Evolutionary conservation across 2,797 vertebrate species (phyloP), one percentile per base, ranked within the genome.

Genomic region (Vultur gryphus): DNA sequence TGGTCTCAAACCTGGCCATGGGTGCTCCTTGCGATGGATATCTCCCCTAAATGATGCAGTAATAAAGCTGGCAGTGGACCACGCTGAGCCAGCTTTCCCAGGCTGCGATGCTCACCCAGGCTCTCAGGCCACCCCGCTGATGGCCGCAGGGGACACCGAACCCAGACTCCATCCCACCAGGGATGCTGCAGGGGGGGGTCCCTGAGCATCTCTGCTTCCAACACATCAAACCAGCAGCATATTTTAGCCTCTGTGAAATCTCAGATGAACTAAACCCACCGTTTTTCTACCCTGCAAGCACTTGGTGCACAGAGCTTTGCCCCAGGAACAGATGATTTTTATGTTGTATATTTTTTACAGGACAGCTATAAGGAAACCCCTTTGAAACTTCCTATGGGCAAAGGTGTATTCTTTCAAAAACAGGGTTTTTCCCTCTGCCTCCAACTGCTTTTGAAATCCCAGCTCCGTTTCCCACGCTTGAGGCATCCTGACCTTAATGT

Each of bases 231-330:
- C 11, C 35, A 44, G 8, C 11, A 48, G 25, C 41, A 17, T 20
- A 17, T 23, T 81, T 91, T 31, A 48, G 11, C 43, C 43, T 62
- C 81, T 73, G 13, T 15, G 28, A 66, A 69, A 61, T 5, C 46
- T 54, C 65, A 58, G 0, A 77, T 70, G 13, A 59, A 24, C 7
- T 3, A 39, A 82, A 51, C 1, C 7, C 41, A 59, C 17, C 2
- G 0, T 13, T 52, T 78, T 24, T 18, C 58, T 48, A 4, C 28
- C 7, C 66, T 52, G 49, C 11, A 51, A 62, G 46, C 2, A 12
- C 14, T 57, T 7, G 0, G 28, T 3, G 13, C 5, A 2, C 37
- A 73, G n/a, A 44, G 16, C 33, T 70, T 81, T 1, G 0, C 29
- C 43, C 20, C 35, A 35, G 41, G 15, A 85, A 58, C 49, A 52